Evolutionary conservation across 2,797 vertebrate species (phyloP), one percentile per base, ranked within the genome.

Genomic region (Girardinus metallicus): DNA sequence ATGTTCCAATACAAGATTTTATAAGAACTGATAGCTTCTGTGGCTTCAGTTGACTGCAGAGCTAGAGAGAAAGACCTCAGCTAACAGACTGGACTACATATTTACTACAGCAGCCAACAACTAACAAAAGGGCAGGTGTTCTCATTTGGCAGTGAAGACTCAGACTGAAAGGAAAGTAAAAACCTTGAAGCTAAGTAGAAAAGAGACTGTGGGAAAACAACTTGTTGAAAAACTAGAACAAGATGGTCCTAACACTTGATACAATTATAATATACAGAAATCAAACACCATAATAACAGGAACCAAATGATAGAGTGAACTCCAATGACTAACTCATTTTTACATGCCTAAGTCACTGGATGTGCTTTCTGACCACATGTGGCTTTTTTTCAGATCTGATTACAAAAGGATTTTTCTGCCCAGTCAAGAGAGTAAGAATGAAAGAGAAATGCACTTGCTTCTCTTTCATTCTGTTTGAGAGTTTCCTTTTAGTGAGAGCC

Each of bases 401-500:
- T 46, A 43, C 83, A 29, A 81, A 53, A 43, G 3, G 23, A 47
- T 36, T 44, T 66, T 51, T 80, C 78, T 49, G 53, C 66, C 73
- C 29, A 1, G 18, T 76, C 31, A 83, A 85, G 80, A 75, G 75
- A 71, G 81, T 77, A 26, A 15, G 70, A 83, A 82, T 72, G 62
- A 73, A 80, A 80, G 26, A 43, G 71, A 86, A 80, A 70, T 41
- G 39, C 51, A 5, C 1, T 70, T 18, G 83, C 77, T 89, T 80
- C 31, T 64, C 57, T 46, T 71, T 71, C 15, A 43, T 55, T 53
- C 75, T 64, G 5, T 41, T 79, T 26, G 0, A 84, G 77, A 49
- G 44, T 81, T 84, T 83, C 82, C 80, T 88, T 92, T 49, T 44
- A 90, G 81, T 46, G 16, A n/a, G 77, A 86, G 88, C 90, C 91